Conservation (phyloP, 2,113 vertebrate genomes). For the Nothobranchius furzeri region DNA sequence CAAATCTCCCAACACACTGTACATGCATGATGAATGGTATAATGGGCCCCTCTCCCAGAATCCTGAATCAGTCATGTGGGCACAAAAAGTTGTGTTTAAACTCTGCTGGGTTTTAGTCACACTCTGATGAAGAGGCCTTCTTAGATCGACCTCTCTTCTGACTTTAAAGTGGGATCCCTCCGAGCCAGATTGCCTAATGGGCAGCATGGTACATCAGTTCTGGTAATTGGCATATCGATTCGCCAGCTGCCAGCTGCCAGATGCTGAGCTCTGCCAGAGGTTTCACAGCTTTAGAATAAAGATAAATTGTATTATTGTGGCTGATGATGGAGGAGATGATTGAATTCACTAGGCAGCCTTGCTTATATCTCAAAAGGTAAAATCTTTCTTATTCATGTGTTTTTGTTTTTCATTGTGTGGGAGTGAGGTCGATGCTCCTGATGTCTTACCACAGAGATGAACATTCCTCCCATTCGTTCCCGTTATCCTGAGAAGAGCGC, state of each 20-base stretch:
- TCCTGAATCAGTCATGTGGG: conserved; percentile 56
- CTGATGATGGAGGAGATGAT: conserved; percentile 47
- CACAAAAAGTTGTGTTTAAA: conserved; percentile 55
- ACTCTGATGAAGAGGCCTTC: conserved; percentile 60
- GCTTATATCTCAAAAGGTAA: conserved; percentile 61
- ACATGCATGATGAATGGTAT: neutral
- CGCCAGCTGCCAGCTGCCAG: conserved; percentile 62
- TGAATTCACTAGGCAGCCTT: conserved; percentile 43
- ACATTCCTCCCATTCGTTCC: conserved; percentile 53
- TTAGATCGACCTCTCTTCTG: conserved; percentile 57
- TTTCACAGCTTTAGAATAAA: conserved; percentile 48
- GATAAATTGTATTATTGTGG: conserved; percentile 28
- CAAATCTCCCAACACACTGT: neutral
- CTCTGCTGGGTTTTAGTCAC: conserved; percentile 68
- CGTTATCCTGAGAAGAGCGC: conserved; percentile 46
- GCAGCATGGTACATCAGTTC: conserved; percentile 44
- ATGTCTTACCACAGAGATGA: conserved; percentile 72
- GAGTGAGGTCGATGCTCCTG: conserved; percentile 67
- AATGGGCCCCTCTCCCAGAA: conserved; percentile 10
- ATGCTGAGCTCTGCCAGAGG: conserved; percentile 53
- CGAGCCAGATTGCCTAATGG: conserved; percentile 58
- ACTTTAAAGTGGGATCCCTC: conserved; percentile 63
- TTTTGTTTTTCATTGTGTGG: conserved; percentile 50
- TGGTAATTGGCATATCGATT: conserved; percentile 61
- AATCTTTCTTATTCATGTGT: conserved; percentile 29